A percentile compares a stretch with the other conserved stretches of the same genome.
These are phyloP conservation scores for Cebidichthys violaceus DNA, from an alignment of 2,113 vertebrate genomes.

Conservation along the genomic window DNA sequence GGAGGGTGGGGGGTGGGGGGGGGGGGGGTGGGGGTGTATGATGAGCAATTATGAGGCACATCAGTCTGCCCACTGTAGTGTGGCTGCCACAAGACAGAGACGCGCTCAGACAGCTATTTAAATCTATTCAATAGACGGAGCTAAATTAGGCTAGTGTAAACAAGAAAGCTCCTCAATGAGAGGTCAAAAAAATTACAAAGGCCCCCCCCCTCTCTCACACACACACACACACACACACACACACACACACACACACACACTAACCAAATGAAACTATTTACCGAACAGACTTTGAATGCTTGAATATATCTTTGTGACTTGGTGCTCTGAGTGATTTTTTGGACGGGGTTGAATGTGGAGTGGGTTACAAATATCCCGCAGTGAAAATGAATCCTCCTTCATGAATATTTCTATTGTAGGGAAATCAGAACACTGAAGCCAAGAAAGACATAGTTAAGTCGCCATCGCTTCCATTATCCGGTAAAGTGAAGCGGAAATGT, in stretches of 20 bases:
- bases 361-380: constrained; percentile 28
- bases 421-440: constrained; percentile 50
- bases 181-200: constrained; percentile 34
- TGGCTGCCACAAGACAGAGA: constrained; percentile 61
- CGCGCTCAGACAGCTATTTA: constrained; percentile 63
- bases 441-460: constrained; percentile 49
- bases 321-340: constrained; percentile 13
- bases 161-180: constrained; percentile 39
- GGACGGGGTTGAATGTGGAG: neutral
- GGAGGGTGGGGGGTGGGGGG: too few relatives aligned
- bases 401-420: constrained; percentile 62
- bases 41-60: constrained; percentile 50
- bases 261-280: constrained; percentile 27
- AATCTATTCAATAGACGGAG: constrained; percentile 45
- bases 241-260: neutral
- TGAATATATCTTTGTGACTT: constrained; percentile 12
- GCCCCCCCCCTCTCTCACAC: neutral
- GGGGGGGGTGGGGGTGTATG: neutral
- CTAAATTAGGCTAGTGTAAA: constrained; percentile 44
- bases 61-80: constrained; percentile 56
- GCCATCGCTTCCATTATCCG: constrained; percentile 54
- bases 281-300: constrained; percentile 20
- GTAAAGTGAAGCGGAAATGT: constrained; percentile 56
- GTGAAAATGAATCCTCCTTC: constrained; percentile 60
- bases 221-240: too few relatives aligned